Percentiles rank a stretch among this genome's conserved stretches.
These are phyloP conservation scores for Drosophila repleta DNA, from an alignment of 1,140 invertebrate species.

Conservation along the genomic window DNA sequence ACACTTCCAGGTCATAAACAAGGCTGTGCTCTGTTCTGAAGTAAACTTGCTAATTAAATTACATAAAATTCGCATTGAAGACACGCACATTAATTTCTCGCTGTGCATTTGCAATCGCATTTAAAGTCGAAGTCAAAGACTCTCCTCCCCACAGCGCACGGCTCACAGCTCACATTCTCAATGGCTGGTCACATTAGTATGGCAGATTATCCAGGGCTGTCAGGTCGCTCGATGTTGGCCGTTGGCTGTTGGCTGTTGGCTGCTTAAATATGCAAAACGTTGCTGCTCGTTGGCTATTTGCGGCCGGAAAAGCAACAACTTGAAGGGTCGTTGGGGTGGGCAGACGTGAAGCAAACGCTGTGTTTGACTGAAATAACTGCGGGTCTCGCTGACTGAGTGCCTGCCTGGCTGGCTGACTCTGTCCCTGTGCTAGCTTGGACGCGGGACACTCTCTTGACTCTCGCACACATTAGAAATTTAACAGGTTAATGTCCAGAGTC, in stretches of 20 bases:
- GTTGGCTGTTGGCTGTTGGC: conserved; percentile 37
- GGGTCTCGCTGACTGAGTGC: conserved; percentile 9
- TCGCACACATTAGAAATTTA: conserved; percentile 80
- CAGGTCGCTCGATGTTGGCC: conserved; percentile 23
- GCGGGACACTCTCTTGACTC: conserved; percentile 56
- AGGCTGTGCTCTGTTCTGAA: too few species aligned
- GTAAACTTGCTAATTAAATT: too few species aligned
- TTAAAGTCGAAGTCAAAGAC: conserved; percentile 41
- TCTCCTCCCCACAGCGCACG: neutral
- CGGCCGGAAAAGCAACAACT: conserved; percentile 64
- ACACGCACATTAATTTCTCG: conserved; percentile 5
- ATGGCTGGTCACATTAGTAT: conserved; percentile 72
- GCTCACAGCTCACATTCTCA: conserved; percentile 6
- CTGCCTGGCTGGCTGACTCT: neutral
- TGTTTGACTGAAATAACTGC: conserved; percentile 46
- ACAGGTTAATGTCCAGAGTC: conserved; percentile 83
- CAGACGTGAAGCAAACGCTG: conserved; percentile 8
- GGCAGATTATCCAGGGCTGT: conserved; percentile 71
- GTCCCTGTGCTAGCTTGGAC: conserved; percentile 9
- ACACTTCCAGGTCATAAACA: too few species aligned
- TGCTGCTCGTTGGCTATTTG: conserved; percentile 57
- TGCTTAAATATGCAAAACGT: conserved; percentile 80
- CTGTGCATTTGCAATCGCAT: conserved; percentile 30
- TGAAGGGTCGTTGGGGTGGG: conserved; percentile 3
- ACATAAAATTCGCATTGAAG: too few species aligned